phyloP scores from a whole-genome alignment of 2,888 invertebrate species.

The Lamellibrachia satsuma region DNA sequence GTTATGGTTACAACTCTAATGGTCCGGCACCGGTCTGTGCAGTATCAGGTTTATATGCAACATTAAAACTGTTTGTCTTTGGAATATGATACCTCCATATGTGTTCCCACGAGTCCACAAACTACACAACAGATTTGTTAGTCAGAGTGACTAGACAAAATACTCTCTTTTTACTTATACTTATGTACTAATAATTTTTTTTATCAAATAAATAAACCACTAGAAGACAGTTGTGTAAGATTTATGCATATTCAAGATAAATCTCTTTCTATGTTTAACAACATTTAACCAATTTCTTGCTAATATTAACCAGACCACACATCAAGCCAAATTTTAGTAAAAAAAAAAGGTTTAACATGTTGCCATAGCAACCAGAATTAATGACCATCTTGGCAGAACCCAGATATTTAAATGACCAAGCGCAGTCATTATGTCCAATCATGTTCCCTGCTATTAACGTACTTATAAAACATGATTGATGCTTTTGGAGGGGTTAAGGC shows the following conservation, averaged over 20 bases:
- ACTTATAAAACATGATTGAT: conserved; percentile 17
- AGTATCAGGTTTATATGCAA: background rate
- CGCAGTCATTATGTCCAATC: background rate
- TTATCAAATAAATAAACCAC: too few relatives aligned
- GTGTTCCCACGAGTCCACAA: background rate
- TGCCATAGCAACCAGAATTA: background rate
- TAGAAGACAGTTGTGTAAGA: too few relatives aligned
- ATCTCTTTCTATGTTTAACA: background rate
- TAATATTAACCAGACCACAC: background rate
- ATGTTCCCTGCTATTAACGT: background rate
- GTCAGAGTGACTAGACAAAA: conserved; percentile 1
- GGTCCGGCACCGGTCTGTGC: background rate
- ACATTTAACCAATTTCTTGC: background rate
- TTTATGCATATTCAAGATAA: background rate
- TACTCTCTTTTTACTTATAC: background rate
- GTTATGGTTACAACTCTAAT: background rate
- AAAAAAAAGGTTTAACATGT: background rate
- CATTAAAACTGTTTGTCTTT: background rate
- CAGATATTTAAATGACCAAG: background rate
- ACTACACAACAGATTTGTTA: background rate
- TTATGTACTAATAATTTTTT: background rate
- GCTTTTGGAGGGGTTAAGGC: background rate
- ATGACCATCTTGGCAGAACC: background rate
- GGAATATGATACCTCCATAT: background rate
- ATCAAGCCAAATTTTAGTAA: background rate